Base-by-base conservation (phyloP, 2,888 invertebrate genomes). In the Tetheella fluctuosa region DNA sequence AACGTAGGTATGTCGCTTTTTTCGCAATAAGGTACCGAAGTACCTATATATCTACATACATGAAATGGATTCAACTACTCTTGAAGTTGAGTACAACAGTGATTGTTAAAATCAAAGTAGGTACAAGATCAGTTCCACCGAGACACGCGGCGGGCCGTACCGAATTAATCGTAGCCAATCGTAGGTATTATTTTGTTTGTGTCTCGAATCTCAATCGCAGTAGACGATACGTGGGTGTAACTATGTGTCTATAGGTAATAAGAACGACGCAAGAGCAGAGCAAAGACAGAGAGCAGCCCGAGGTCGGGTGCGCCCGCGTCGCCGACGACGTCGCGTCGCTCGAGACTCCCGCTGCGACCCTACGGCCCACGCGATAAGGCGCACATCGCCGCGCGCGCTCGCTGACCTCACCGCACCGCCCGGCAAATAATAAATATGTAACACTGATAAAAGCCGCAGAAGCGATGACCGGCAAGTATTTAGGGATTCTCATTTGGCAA, bases 351-450 rank as follows among this genome's bases (percentile, higher is more conserved):
- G 70, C 72, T 64, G 68, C 90, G 89, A 90, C 91, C 89, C 88
- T 91, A 91, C 82, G 77, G 73, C 88, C 83, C 81, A 83, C 83
- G 81, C 77, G 90, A 91, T 92, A 92, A 91, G 88, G 88, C 85
- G 74, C 86, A 93, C 83, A 81, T 84, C 88, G 83, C 83, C 81
- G 76, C 86, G 87, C 82, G 75, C 88, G 82, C 89, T 66, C 78
- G 85, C 88, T 89, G 91, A 91, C 91, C 92, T 91, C 89, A 90
- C 88, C 88, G 84, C 81, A 77, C 78, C 84, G 82, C 81, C 34
- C 89, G 89, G 88, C 91, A 89, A 90, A 90, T 90, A 91, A 91
- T 91, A 91, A 92, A 91, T 91, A 91, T 91, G 91, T 91, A 92
- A 91, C 90, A 89, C 89, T 91, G 92, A 92, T 92, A 92, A 91